Evolutionary conservation across 2,797 vertebrate species (phyloP).

Genomic region (Sphenodon punctatus): DNA sequence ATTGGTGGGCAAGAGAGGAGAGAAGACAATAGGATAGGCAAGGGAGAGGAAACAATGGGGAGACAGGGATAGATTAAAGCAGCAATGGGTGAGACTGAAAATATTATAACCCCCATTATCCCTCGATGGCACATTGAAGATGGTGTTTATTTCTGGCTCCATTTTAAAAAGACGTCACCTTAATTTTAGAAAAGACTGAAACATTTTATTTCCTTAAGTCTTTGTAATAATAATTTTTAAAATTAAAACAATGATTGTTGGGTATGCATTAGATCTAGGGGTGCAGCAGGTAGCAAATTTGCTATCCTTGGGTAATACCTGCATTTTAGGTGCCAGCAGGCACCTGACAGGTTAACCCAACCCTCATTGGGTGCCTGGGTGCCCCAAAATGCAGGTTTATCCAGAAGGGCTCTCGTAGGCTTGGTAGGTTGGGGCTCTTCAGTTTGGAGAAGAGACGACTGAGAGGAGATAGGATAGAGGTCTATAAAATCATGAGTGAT

Average conservation of each 20-base stretch:
- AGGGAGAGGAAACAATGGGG: too few relatives aligned
- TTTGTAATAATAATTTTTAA: neutral
- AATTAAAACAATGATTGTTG: neutral
- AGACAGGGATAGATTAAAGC: neutral
- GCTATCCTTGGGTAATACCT: too few relatives aligned
- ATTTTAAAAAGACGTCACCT: neutral
- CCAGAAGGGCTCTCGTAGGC: too few relatives aligned
- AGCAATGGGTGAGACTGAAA: constrained; percentile 28
- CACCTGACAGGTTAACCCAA: too few relatives aligned
- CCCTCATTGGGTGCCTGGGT: too few relatives aligned
- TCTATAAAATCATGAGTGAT: too few relatives aligned
- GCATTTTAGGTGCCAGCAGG: too few relatives aligned
- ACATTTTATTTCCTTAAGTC: neutral
- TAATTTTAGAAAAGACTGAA: neutral
- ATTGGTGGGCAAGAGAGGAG: neutral
- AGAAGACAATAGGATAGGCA: neutral
- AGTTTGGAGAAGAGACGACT: too few relatives aligned
- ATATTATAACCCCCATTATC: constrained; percentile 10
- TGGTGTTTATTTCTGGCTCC: constrained; percentile 38
- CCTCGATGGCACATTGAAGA: neutral
- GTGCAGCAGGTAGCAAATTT: neutral
- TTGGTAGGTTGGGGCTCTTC: too few relatives aligned
- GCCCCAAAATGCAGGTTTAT: too few relatives aligned
- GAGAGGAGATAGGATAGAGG: too few relatives aligned
- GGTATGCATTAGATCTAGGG: neutral